Evolutionary conservation across 2,888 invertebrate genomes (phyloP).

Genomic region (Pinctada fucata): DNA sequence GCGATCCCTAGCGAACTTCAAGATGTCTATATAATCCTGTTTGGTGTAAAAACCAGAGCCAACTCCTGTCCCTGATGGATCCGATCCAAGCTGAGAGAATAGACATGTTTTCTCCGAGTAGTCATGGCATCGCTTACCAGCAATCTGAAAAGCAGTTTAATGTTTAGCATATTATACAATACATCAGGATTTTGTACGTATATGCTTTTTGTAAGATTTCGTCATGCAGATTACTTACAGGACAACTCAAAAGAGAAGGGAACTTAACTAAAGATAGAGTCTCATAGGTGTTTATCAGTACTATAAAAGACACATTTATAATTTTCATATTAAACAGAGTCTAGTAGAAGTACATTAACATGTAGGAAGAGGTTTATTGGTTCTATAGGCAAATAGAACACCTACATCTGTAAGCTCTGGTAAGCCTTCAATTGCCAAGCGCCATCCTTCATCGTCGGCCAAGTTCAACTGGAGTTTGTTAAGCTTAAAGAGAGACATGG

Average conservation of each 20-base stretch:
- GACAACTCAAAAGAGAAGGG: too few species aligned
- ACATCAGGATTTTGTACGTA: too few species aligned
- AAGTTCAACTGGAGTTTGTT: conserved; percentile 48
- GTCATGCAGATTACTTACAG: too few species aligned
- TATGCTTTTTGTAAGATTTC: too few species aligned
- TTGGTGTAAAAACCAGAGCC: conserved; percentile 56
- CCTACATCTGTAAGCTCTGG: conserved; percentile 45
- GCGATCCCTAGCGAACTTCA: conserved; percentile 42
- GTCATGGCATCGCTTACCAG: conserved; percentile 55
- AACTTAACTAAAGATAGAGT: too few species aligned
- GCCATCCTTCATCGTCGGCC: conserved; percentile 51
- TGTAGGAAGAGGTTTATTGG: too few species aligned
- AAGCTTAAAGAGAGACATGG: conserved; percentile 47
- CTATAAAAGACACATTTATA: too few species aligned
- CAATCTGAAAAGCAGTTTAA: conserved; percentile 31
- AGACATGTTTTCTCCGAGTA: conserved; percentile 50
- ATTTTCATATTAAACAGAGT: too few species aligned
- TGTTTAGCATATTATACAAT: too few species aligned
- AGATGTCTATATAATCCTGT: conserved; percentile 54
- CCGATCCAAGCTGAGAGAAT: conserved; percentile 58
- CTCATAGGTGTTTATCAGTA: too few species aligned
- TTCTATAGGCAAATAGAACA: background rate
- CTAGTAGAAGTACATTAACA: too few species aligned
- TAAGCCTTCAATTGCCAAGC: conserved; percentile 40
- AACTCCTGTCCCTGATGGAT: conserved; percentile 44